Evolutionary conservation across 2,797 vertebrate species (phyloP).

Genomic region (Alca torda): DNA sequence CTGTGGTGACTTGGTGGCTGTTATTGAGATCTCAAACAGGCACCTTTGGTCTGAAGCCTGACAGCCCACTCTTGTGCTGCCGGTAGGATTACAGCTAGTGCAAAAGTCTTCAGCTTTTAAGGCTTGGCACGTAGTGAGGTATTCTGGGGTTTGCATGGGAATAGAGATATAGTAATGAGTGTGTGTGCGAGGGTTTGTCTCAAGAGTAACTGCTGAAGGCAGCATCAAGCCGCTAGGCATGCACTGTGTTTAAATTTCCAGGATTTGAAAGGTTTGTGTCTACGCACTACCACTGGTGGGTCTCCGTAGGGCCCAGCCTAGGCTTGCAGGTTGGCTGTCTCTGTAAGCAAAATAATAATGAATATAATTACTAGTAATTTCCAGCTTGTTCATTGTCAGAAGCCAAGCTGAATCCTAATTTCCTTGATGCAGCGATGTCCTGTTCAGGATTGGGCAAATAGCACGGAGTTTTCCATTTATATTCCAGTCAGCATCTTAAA

Average conservation of each 20-base stretch:
- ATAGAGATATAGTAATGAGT: not conserved
- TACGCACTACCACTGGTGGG: not conserved
- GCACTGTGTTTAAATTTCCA: not conserved
- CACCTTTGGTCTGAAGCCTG: not conserved
- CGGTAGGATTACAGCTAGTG: not conserved
- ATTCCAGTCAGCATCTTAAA: not conserved
- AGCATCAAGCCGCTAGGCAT: not conserved
- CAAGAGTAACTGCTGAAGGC: not conserved
- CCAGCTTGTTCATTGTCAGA: not conserved
- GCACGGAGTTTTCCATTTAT: not conserved
- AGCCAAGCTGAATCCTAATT: not conserved
- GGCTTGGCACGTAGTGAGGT: not conserved
- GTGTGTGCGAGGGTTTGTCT: not conserved
- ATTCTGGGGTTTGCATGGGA: not conserved
- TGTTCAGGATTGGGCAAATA: not conserved
- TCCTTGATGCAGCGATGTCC: not conserved
- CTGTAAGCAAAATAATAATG: constrained; percentile 12
- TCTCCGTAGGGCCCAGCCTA: not conserved
- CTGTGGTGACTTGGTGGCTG: not conserved
- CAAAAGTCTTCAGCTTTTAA: not conserved
- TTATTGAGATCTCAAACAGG: not conserved
- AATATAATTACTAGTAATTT: not conserved
- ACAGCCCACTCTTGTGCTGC: not conserved
- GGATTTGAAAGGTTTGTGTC: not conserved
- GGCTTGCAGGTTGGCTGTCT: not conserved